Percentiles rank a stretch among this genome's conserved stretches.
These are phyloP conservation scores for Montipora sp. DNA, from an alignment of 64 coral and sea anemone species.

Conservation along the genomic window DNA sequence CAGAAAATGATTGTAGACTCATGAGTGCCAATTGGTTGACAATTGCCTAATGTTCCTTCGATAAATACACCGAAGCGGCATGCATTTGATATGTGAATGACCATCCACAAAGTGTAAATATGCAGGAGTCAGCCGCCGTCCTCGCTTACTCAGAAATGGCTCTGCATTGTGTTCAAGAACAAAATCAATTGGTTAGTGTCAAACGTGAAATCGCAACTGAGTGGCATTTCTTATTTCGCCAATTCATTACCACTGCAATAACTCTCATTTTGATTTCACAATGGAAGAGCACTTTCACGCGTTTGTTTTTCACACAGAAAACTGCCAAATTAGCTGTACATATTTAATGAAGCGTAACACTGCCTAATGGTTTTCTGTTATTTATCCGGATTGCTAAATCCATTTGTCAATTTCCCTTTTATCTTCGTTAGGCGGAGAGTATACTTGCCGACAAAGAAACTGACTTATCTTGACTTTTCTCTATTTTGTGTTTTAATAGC, in stretches of 20 bases:
- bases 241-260: conserved; percentile 22
- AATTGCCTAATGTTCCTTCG: conserved; percentile 73
- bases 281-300: conserved; percentile 33
- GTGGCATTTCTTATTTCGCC: conserved; percentile 24
- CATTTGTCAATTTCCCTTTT: conserved; percentile 88
- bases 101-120: conserved; percentile 72
- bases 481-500: conserved; percentile 99
- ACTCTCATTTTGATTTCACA: background rate
- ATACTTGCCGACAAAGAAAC: conserved; percentile 86
- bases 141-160: conserved; percentile 62
- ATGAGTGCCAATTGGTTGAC: conserved; percentile 72
- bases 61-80: conserved; percentile 76
- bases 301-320: conserved; percentile 58
- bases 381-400: conserved; percentile 78
- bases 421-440: conserved; percentile 71
- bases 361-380: conserved; percentile 85
- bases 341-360: conserved; percentile 79
- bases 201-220: conserved; percentile 75
- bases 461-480: conserved; percentile 87
- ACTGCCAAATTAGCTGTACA: conserved; percentile 66
- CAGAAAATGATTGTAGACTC: conserved; percentile 50
- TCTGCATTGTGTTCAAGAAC: conserved; percentile 60
- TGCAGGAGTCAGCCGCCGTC: conserved; percentile 63
- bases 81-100: conserved; percentile 89
- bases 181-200: conserved; percentile 72